phyloP scores from a whole-genome alignment of 2,797 vertebrate genomes.

The Ceyx erithaca region DNA sequence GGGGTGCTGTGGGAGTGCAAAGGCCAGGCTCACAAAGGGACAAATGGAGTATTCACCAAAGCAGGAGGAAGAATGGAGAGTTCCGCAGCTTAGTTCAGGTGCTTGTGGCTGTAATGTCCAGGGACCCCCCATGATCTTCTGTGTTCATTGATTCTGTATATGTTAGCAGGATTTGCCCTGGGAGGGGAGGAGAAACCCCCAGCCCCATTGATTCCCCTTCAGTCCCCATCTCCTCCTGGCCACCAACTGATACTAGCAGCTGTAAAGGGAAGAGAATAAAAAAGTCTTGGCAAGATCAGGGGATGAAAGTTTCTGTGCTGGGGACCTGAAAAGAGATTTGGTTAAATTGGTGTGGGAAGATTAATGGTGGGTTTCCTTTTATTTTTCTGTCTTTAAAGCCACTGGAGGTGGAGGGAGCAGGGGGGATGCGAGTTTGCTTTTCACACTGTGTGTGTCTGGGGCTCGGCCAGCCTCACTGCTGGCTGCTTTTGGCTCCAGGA shows the following conservation, averaged over 20 bases:
- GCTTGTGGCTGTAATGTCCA: not conserved
- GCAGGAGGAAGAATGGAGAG: not conserved
- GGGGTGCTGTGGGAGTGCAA: not conserved
- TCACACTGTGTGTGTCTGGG: not conserved
- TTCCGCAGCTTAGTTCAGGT: not conserved
- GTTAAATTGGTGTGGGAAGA: conserved; percentile 3
- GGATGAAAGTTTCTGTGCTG: not conserved
- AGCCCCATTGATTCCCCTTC: not conserved
- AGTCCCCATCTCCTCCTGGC: not conserved
- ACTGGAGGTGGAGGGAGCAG: not conserved
- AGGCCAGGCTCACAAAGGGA: no score
- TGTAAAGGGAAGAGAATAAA: not conserved
- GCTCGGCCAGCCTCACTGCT: not conserved
- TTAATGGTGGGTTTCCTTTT: not conserved
- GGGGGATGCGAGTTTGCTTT: not conserved
- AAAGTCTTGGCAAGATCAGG: not conserved
- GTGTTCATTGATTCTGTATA: not conserved
- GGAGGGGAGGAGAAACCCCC: not conserved
- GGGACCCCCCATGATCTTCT: not conserved
- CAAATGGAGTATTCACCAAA: not conserved
- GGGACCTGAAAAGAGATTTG: not conserved
- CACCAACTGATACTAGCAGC: not conserved
- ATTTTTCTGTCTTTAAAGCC: not conserved
- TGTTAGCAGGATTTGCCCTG: not conserved
- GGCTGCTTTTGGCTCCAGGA: not conserved